Conservation (phyloP, 2,888 invertebrate genomes). For the Mythimna vitellina region DNA sequence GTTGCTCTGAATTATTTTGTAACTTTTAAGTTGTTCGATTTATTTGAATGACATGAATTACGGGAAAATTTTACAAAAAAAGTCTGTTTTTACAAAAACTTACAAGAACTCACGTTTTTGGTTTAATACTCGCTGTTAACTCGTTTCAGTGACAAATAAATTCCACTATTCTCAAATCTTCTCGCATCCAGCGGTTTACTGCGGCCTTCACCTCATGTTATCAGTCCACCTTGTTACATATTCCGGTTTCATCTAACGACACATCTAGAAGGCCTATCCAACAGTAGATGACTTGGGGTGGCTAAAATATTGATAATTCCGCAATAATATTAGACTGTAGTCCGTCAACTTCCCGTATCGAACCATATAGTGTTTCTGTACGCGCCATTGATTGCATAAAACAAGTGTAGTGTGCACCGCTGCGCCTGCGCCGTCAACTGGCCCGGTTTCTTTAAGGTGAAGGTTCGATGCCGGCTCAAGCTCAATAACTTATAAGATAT, state of each 20-base stretch:
- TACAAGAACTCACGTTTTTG: no score
- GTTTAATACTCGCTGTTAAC: no score
- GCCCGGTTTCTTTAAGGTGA: slow-evolving; percentile 80
- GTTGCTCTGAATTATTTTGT: background rate
- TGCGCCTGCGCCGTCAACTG: slow-evolving; percentile 66
- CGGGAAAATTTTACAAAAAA: background rate
- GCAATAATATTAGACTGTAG: background rate
- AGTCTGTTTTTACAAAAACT: no score
- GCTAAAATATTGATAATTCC: no score
- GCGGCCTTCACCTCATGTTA: no score
- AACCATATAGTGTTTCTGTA: slow-evolving; percentile 28
- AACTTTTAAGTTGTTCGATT: background rate
- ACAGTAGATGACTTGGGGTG: no score
- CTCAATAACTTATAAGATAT: slow-evolving; percentile 67
- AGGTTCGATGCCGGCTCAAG: slow-evolving; percentile 66
- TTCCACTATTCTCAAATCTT: background rate
- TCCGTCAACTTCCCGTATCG: slow-evolving; percentile 15
- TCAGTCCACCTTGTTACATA: no score
- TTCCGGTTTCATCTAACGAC: no score
- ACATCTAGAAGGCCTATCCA: no score
- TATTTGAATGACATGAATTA: background rate
- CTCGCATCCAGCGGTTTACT: no score
- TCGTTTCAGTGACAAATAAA: background rate
- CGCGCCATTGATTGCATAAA: slow-evolving; percentile 64
- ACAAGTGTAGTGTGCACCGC: slow-evolving; percentile 59